Evolutionary conservation across 2,113 vertebrate genomes (phyloP).

Genomic region (Taxidea taxus): DNA sequence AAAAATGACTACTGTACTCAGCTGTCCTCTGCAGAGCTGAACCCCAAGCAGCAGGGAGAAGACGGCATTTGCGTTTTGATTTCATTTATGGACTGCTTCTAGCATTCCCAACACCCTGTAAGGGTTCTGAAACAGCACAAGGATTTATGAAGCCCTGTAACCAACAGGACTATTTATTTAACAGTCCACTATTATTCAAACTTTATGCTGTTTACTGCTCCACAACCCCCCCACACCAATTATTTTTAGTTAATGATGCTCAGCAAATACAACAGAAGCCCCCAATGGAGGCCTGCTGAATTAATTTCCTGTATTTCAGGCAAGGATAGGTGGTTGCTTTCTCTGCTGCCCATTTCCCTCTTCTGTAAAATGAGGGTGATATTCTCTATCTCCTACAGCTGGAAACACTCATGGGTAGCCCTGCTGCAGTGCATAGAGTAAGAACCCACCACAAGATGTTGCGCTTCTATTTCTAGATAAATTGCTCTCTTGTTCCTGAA

Average conservation of each 20-base stretch:
- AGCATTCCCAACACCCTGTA: not conserved
- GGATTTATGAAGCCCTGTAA: conserved; percentile 31
- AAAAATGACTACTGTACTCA: not conserved
- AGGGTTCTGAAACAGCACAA: conserved; percentile 42
- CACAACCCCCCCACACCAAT: not conserved
- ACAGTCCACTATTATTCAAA: conserved; percentile 36
- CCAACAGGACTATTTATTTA: conserved; percentile 27
- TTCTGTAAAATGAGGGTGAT: not conserved
- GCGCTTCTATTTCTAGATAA: not conserved
- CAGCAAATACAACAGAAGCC: not conserved
- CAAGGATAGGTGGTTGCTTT: not conserved
- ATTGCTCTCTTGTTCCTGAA: conserved; percentile 26
- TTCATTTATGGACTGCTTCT: not conserved
- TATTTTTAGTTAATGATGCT: conserved; percentile 46
- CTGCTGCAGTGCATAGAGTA: not conserved
- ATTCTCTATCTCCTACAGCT: not conserved
- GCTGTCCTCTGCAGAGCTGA: not conserved
- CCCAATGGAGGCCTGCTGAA: not conserved
- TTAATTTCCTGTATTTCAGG: not conserved
- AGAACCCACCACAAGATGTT: not conserved
- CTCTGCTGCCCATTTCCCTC: not conserved
- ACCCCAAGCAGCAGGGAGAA: not conserved
- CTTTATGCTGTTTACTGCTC: not conserved
- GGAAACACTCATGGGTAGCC: not conserved
- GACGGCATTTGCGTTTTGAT: not conserved